phyloP scores from a whole-genome alignment of 2,888 invertebrate species.

The Aphrophora alni region DNA sequence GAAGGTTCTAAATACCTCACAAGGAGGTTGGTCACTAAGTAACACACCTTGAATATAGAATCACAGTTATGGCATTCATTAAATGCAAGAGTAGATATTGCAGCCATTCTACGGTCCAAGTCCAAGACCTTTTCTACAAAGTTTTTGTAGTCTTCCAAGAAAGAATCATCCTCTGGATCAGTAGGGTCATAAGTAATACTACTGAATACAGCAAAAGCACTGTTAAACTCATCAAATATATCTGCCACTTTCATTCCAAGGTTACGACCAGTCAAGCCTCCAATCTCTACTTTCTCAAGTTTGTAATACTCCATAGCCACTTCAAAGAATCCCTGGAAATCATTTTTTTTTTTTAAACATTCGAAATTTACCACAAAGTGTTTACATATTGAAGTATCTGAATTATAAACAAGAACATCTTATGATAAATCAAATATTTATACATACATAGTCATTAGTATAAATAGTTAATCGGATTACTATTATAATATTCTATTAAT shows the following conservation, averaged over 20 bases:
- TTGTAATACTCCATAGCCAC: slow-evolving; percentile 83
- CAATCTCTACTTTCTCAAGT: slow-evolving; percentile 84
- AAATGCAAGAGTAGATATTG: slow-evolving; percentile 80
- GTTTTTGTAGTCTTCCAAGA: slow-evolving; percentile 67
- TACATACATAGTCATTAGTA: no score
- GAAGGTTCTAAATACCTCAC: no score
- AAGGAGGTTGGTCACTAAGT: no score
- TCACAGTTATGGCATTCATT: slow-evolving; percentile 77
- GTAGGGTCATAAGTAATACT: slow-evolving; percentile 73
- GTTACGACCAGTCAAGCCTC: slow-evolving; percentile 70
- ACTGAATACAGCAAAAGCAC: slow-evolving; percentile 58
- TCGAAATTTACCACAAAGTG: no score
- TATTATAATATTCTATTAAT: no score
- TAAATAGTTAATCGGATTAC: no score
- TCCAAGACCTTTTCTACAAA: slow-evolving; percentile 71
- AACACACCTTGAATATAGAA: slow-evolving; percentile 66
- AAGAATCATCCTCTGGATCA: slow-evolving; percentile 70
- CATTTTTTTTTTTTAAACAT: neutral
- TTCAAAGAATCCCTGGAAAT: slow-evolving; percentile 68
- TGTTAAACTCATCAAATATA: slow-evolving; percentile 56
- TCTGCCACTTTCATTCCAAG: slow-evolving; percentile 62
- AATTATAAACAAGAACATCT: no score
- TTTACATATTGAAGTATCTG: no score
- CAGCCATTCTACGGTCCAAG: slow-evolving; percentile 78
- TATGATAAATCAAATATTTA: no score